Conservation (phyloP, 1,140 invertebrate genomes). For the Hypothenemus hampei region DNA sequence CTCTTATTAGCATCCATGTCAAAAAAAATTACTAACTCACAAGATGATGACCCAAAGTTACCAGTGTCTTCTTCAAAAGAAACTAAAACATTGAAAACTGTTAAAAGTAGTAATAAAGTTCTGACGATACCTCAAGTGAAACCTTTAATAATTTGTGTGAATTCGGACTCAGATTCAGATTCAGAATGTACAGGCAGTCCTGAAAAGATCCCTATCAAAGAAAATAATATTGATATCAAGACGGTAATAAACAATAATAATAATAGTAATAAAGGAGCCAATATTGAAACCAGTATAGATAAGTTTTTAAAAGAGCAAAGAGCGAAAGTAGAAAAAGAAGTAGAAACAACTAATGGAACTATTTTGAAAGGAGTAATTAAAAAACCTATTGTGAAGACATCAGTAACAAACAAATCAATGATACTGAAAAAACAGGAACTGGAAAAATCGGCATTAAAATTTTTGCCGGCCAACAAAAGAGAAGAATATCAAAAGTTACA, state of each 20-base stretch:
- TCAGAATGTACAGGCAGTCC: slow-evolving; percentile 13
- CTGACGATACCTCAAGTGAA: slow-evolving; percentile 30
- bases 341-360: background rate
- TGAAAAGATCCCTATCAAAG: slow-evolving; percentile 6
- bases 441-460: slow-evolving; percentile 40
- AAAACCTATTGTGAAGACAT: slow-evolving; percentile 2
- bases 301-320: slow-evolving; percentile 42
- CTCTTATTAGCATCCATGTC: slow-evolving; percentile 43
- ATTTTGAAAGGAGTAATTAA: background rate
- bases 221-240: background rate
- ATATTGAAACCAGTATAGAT: slow-evolving; percentile 32
- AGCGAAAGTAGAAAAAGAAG: slow-evolving; percentile 37
- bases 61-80: background rate
- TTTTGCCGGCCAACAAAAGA: slow-evolving; percentile 41
- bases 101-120: background rate
- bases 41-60: background rate
- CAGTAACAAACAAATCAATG: slow-evolving; percentile 1
- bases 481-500: slow-evolving; percentile 40
- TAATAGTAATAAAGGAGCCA: background rate
- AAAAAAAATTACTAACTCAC: slow-evolving; percentile 41
- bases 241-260: slow-evolving; percentile 9
- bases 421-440: slow-evolving; percentile 10
- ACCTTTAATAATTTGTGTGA: slow-evolving; percentile 42
- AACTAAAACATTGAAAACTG: slow-evolving; percentile 8
- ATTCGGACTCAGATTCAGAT: slow-evolving; percentile 37